Base-by-base conservation (phyloP, 92 coral and sea anemone species). In the Epizoanthus scotinus region DNA sequence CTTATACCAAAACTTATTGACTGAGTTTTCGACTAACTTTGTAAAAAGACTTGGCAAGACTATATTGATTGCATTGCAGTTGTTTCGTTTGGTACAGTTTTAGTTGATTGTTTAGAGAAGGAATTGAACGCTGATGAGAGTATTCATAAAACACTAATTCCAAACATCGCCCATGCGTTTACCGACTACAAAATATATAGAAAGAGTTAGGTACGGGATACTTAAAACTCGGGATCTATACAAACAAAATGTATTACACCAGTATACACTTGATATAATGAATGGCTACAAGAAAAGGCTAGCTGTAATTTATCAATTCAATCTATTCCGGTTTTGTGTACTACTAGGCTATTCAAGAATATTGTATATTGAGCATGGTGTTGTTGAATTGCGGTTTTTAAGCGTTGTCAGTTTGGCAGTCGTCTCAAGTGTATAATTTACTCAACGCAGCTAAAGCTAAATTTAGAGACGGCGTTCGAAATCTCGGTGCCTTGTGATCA, bases 251-350 rank as follows among this genome's bases (percentile, higher is more conserved):
- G 15, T 15, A 75, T 75, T 59, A 75, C 59, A 75, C 17, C 64
- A 55, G 42, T 60, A 60, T 31, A 75, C 63, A 58, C 69, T 75
- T 75, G 69, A 75, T 75, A 57, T 60, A 75, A 75, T 75, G 68
- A 60, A 60, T 75, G 49, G 38, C 68, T 36, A 59, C 60, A 75
- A 58, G 67, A 75, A 75, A 75, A 59, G 81, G 38, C 52, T 58
- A 20, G 70, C 63, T 75, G 53, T 67, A 75, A 75, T 75, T 75
- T 75, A 75, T 75, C 81, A 75, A 75, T 58, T 75, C 38, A 75
- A 75, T 75, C 81, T 75, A 58, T 59, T 75, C 61, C 40, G 40
- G 40, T 6, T 68, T 75, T 75, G 81, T 75, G 68, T 75, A 60
- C 81, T 59, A 67, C 59, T 75, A 59, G 67, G 52, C 59, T 75